These are phyloP conservation scores for Tetanocera ferruginea DNA, from an alignment of 2,888 invertebrate genomes.

Conservation along the genomic window DNA sequence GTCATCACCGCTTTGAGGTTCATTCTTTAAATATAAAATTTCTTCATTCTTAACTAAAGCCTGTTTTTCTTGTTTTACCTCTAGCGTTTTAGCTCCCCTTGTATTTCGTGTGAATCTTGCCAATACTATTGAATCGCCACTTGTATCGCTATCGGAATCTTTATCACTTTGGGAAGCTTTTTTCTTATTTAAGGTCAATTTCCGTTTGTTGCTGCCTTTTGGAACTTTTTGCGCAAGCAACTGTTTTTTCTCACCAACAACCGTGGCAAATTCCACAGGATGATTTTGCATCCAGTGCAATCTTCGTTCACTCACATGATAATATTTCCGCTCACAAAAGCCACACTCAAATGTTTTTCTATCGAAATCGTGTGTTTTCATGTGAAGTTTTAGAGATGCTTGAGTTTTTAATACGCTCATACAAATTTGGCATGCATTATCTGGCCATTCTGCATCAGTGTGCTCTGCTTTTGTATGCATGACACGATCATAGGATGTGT, in stretches of 20 bases:
- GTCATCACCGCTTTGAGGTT: too few relatives aligned
- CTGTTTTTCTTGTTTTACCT: too few relatives aligned
- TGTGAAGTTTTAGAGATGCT: slow-evolving; percentile 12
- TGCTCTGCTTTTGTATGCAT: slow-evolving; percentile 44
- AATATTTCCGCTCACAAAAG: slow-evolving; percentile 26
- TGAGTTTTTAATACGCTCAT: slow-evolving; percentile 21
- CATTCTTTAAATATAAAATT: too few relatives aligned
- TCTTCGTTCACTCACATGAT: not conserved
- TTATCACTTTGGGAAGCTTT: too few relatives aligned
- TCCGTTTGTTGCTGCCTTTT: too few relatives aligned
- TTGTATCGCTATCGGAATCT: too few relatives aligned
- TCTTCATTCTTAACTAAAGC: too few relatives aligned
- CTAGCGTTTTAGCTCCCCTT: too few relatives aligned
- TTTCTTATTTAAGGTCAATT: too few relatives aligned
- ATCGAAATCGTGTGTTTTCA: slow-evolving; percentile 37
- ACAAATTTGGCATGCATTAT: slow-evolving; percentile 42
- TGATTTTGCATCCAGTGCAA: not conserved
- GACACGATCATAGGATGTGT: slow-evolving; percentile 36
- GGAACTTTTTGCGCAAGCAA: not conserved
- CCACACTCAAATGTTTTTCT: slow-evolving; percentile 20
- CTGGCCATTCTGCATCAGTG: slow-evolving; percentile 38
- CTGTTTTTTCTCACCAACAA: not conserved
- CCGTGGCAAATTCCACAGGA: not conserved
- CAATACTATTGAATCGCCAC: too few relatives aligned
- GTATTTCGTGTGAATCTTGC: too few relatives aligned